Base-by-base conservation (phyloP, 2,797 vertebrate genomes). In the Ptychobarbus kaznakovi region DNA sequence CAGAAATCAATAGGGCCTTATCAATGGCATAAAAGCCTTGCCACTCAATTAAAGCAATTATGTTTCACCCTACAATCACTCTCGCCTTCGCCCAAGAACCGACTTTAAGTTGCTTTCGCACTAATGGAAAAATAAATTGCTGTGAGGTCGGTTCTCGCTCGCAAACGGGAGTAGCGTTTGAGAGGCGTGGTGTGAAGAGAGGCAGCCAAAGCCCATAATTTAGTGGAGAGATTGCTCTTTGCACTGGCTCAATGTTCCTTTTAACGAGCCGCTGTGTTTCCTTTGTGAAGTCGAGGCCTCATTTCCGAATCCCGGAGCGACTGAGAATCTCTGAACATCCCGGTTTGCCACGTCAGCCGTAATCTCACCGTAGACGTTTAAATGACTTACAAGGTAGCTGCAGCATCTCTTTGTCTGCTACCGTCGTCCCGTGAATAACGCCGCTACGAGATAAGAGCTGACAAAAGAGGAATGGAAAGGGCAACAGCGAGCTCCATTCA, bases 381-480 rank as follows among this genome's bases (percentile, higher is more conserved):
- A 93, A 92, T 87, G 89, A 89, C 91, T 91, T 91, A 92, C 91
- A 92, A 91, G 89, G 84, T 84, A 68, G 85, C 76, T 32, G 86
- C 90, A 89, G 91, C 80, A 75, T 82, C 82, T 80, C 91, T 93
- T 93, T 94, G 93, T 93, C 92, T 90, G 88, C 91, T 90, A 91
- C 93, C 93, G 92, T 94, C 89, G 75, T 85, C 75, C 84, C 44
- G 87, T 92, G 92, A 94, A 94, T 92, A 93, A 92, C 73, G 49
- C 89, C 90, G 88, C 61, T 32, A 89, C 53, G 56, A 93, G 92
- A 94, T 92, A 92, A 93, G 85, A 69, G 72, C 46, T 83, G 88
- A 94, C 92, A 93, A 92, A 87, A 90, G 91, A 85, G 88, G 92
- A 93, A 89, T 88, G 89, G 92, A 93, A 93, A 92, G 92, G 93